Evolutionary conservation across 2,113 vertebrate species (phyloP).

Genomic region (Serilophus lunatus): DNA sequence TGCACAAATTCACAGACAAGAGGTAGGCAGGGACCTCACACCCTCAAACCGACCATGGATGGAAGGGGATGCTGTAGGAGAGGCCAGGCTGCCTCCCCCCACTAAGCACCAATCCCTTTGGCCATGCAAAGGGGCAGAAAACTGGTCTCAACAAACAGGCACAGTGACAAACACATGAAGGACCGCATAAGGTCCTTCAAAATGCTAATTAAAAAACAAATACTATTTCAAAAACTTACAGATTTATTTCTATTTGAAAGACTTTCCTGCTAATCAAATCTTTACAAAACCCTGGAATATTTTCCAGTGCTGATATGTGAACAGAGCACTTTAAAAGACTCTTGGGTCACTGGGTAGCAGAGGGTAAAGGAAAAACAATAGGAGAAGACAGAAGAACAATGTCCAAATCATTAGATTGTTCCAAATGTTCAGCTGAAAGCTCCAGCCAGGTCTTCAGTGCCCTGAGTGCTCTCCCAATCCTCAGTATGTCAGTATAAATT

Average conservation of each 20-base stretch:
- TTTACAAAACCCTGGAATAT: neutral
- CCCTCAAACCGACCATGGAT: neutral
- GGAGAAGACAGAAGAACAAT: neutral
- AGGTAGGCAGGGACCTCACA: neutral
- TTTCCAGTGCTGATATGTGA: neutral
- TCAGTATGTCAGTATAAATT: slow-evolving; percentile 54
- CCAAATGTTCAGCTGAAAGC: slow-evolving; percentile 33
- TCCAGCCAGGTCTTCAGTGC: slow-evolving; percentile 18
- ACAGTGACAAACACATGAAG: neutral
- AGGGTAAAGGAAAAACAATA: neutral
- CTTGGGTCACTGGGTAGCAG: neutral
- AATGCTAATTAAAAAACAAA: neutral
- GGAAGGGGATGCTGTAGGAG: neutral
- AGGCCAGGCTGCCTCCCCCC: neutral
- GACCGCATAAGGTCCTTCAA: neutral
- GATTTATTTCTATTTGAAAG: neutral
- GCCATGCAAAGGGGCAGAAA: neutral
- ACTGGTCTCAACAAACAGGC: neutral
- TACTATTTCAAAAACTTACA: neutral
- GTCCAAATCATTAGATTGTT: neutral
- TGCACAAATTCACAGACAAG: neutral
- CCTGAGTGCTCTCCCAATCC: slow-evolving; percentile 15
- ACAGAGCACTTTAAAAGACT: neutral
- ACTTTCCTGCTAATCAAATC: neutral
- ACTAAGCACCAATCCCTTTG: neutral